Evolutionary conservation across 2,797 vertebrate species (phyloP).

Genomic region (Poeciliopsis turneri): DNA sequence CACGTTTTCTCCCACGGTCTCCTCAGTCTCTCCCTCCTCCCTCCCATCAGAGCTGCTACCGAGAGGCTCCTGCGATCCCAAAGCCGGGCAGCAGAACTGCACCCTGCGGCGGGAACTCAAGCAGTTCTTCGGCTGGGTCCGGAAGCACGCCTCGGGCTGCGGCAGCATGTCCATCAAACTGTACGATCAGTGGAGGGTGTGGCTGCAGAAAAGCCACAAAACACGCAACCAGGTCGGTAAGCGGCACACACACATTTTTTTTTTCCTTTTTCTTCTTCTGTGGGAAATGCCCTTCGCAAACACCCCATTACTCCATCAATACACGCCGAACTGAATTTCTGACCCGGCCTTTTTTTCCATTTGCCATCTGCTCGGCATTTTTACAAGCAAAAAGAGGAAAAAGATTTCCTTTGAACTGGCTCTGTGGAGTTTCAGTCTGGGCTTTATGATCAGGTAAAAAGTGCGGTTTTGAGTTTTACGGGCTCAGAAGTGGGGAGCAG

Average conservation of each 20-base stretch:
- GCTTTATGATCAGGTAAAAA: slow-evolving; percentile 69
- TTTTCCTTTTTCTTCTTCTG: background rate
- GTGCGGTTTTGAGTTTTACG: slow-evolving; percentile 65
- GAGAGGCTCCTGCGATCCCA: slow-evolving; percentile 77
- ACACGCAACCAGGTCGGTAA: slow-evolving; percentile 93
- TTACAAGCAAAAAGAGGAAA: slow-evolving; percentile 61
- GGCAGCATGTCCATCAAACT: slow-evolving; percentile 94
- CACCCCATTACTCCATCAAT: slow-evolving; percentile 28
- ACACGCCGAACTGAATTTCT: slow-evolving; percentile 48
- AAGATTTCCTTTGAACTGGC: slow-evolving; percentile 41
- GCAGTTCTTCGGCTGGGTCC: slow-evolving; percentile 95
- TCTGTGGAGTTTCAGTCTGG: slow-evolving; percentile 58
- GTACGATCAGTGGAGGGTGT: slow-evolving; percentile 96
- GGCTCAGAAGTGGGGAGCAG: slow-evolving; percentile 54
- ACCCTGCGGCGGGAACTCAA: slow-evolving; percentile 92
- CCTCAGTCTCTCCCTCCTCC: background rate
- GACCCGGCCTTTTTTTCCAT: slow-evolving; percentile 36
- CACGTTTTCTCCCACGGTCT: slow-evolving; percentile 11
- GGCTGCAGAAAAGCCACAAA: slow-evolving; percentile 95
- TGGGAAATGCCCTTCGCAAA: slow-evolving; percentile 11
- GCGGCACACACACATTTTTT: slow-evolving; percentile 31
- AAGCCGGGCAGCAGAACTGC: slow-evolving; percentile 87
- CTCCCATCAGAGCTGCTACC: slow-evolving; percentile 73
- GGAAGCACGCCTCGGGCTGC: slow-evolving; percentile 91
- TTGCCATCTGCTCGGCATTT: slow-evolving; percentile 57